phyloP scores from a whole-genome alignment of 2,888 invertebrate genomes.

The Xylocampa areola region DNA sequence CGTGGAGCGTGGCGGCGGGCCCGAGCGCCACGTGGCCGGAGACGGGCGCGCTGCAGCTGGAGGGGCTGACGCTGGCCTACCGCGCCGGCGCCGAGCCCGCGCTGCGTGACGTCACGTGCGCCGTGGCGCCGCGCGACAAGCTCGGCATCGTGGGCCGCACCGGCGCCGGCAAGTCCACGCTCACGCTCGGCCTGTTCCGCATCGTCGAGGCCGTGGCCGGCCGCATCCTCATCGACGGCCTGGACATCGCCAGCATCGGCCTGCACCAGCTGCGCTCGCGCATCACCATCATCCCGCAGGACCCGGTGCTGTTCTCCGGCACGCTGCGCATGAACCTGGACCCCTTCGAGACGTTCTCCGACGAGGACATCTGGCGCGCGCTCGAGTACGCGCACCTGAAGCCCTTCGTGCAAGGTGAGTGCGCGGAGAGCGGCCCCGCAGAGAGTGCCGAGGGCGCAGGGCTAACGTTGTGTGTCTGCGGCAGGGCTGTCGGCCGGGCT shows the following conservation, averaged over 20 bases:
- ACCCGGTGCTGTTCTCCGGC: conserved; percentile 98
- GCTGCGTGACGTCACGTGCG: conserved; percentile 94
- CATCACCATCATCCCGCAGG: conserved; percentile 97
- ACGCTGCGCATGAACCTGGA: conserved; percentile 97
- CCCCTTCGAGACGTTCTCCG: conserved; percentile 94
- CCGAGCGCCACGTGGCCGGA: conserved; percentile 94
- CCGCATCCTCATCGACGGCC: conserved; percentile 94
- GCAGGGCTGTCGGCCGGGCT: conserved; percentile 93
- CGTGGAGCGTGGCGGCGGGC: conserved; percentile 92
- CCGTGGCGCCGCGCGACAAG: conserved; percentile 95
- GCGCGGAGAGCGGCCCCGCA: too few relatives aligned
- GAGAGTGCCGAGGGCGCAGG: too few relatives aligned
- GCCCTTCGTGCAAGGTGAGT: conserved; percentile 92
- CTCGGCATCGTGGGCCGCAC: conserved; percentile 97
- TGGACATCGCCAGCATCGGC: conserved; percentile 95
- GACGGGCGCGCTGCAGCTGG: conserved; percentile 94
- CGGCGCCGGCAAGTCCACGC: conserved; percentile 97
- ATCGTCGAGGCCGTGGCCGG: conserved; percentile 94
- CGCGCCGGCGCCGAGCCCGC: conserved; percentile 97
- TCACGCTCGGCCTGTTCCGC: conserved; percentile 95
- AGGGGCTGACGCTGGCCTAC: conserved; percentile 95
- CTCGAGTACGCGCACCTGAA: conserved; percentile 97
- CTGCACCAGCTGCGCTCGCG: conserved; percentile 95
- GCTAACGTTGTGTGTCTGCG: background rate
- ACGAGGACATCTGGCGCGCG: conserved; percentile 96